phyloP scores from a whole-genome alignment of 2,797 vertebrate species.

The Onychomys arenicola region DNA sequence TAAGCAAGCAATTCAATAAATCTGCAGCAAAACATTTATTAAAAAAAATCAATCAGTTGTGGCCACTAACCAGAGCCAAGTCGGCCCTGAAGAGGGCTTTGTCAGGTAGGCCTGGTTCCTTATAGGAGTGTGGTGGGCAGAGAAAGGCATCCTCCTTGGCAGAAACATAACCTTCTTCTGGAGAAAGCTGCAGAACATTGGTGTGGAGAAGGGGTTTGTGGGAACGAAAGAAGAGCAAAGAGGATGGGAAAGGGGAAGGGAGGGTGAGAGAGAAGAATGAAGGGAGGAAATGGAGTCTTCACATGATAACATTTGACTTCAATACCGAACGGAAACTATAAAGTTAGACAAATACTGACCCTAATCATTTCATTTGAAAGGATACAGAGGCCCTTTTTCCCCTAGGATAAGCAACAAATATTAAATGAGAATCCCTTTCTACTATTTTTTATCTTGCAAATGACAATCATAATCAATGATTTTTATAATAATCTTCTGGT shows the following conservation, averaged over 20 bases:
- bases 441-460: slow-evolving; percentile 33
- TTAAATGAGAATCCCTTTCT: slow-evolving; percentile 44
- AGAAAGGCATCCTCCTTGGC: slow-evolving; percentile 93
- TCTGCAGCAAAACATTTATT: slow-evolving; percentile 56
- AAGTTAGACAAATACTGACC: neutral
- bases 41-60: slow-evolving; percentile 69
- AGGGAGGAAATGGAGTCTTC: slow-evolving; percentile 29
- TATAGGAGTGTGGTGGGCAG: slow-evolving; percentile 91
- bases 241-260: neutral
- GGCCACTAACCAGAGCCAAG: slow-evolving; percentile 95
- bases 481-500: slow-evolving; percentile 22
- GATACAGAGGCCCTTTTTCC: neutral
- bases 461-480: neutral
- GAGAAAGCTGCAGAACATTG: slow-evolving; percentile 93
- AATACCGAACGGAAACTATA: slow-evolving; percentile 6
- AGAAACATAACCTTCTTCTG: slow-evolving; percentile 94
- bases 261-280: neutral
- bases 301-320: slow-evolving; percentile 31
- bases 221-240: slow-evolving; percentile 79
- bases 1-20: slow-evolving; percentile 67
- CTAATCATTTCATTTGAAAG: slow-evolving; percentile 41
- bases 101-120: slow-evolving; percentile 92
- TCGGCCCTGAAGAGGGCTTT: slow-evolving; percentile 94
- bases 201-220: slow-evolving; percentile 78
- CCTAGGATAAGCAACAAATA: neutral